These are phyloP conservation scores for Eretmodus cyanostictus DNA, from an alignment of 2,113 vertebrate genomes.

Conservation along the genomic window DNA sequence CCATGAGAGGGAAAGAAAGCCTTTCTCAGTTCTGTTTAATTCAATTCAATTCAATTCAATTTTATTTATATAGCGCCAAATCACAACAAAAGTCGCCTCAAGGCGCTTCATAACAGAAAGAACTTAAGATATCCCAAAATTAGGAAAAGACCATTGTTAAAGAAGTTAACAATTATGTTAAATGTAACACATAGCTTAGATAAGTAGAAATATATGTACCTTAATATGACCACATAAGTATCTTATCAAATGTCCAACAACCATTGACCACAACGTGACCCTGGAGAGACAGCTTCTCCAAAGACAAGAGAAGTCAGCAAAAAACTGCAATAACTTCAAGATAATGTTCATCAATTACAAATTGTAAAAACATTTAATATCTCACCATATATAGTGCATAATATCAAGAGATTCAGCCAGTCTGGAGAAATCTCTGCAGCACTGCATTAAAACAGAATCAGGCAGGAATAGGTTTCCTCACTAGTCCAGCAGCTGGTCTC, in stretches of 20 bases:
- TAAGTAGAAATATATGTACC: accelerated
- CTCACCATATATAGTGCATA: background rate
- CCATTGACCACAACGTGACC: background rate
- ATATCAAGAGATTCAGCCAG: background rate
- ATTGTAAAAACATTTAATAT: accelerated
- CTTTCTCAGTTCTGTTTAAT: background rate
- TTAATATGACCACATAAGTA: background rate
- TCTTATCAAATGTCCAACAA: background rate
- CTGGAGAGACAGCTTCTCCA: background rate
- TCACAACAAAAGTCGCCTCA: no score
- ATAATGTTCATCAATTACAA: background rate
- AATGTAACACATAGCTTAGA: background rate
- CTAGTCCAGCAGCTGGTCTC: background rate
- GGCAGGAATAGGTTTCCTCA: background rate
- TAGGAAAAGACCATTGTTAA: background rate
- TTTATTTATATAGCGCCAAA: no score
- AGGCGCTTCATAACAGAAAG: background rate
- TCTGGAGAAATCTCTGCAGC: background rate
- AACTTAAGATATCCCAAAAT: background rate
- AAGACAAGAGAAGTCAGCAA: background rate
- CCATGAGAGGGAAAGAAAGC: background rate
- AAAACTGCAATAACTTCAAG: background rate
- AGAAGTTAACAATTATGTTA: background rate
- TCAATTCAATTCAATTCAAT: no score
- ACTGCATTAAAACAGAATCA: background rate